Conservation (phyloP, 2,797 vertebrate species). For the Ctenopoma multispine region DNA sequence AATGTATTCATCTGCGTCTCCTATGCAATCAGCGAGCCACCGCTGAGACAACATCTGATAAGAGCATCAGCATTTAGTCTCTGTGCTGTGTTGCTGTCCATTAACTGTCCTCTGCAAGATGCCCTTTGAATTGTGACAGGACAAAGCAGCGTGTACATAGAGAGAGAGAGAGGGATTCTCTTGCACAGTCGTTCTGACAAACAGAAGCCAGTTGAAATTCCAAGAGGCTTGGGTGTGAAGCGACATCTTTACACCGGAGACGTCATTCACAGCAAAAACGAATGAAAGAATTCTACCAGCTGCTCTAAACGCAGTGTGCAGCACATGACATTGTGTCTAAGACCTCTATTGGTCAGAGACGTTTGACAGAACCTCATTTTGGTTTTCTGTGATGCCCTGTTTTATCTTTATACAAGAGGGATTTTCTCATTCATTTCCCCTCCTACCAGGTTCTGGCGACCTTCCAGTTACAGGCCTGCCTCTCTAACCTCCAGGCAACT, state of each 20-base stretch:
- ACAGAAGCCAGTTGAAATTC: constrained; percentile 4
- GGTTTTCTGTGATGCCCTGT: constrained; percentile 20
- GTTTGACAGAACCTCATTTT: constrained; percentile 3
- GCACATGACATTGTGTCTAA: no score
- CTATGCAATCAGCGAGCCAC: constrained; percentile 31
- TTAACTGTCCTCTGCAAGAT: constrained; percentile 57
- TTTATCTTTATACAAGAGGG: constrained; percentile 45
- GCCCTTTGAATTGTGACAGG: constrained; percentile 60
- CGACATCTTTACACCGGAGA: no score
- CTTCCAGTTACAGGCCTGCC: constrained; percentile 58
- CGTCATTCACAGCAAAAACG: no score
- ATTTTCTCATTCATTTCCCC: constrained; percentile 58
- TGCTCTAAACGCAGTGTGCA: no score
- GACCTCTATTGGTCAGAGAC: background rate
- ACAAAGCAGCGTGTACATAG: constrained; percentile 44
- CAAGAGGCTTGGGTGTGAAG: constrained; percentile 10
- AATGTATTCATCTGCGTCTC: background rate
- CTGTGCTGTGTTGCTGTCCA: constrained; percentile 48
- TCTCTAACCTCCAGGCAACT: constrained; percentile 51
- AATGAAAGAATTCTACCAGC: no score
- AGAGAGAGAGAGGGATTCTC: constrained; percentile 13
- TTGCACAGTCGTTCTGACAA: constrained; percentile 31
- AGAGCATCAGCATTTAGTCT: constrained; percentile 56
- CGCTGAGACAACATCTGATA: constrained; percentile 51
- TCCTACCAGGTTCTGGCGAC: constrained; percentile 60